Evolutionary conservation across 2,888 invertebrate species (phyloP).

Genomic region (Tupiocoris notatus): DNA sequence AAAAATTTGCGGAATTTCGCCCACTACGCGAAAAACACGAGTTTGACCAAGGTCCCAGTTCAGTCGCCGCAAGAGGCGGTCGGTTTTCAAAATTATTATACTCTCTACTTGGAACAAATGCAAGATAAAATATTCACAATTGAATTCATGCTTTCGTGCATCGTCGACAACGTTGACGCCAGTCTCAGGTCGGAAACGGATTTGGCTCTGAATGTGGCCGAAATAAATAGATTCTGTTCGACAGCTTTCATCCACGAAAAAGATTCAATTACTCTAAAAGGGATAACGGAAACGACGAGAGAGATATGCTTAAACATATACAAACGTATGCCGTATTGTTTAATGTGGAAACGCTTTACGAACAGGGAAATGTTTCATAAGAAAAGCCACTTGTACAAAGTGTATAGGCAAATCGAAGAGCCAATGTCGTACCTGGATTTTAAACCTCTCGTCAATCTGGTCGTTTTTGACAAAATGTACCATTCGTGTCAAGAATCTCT

Average conservation of each 20-base stretch:
- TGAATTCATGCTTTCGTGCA: constrained; percentile 13
- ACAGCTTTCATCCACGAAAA: not conserved
- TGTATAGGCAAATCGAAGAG: not conserved
- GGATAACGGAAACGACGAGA: not conserved
- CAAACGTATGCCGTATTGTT: constrained; percentile 12
- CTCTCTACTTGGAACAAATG: not conserved
- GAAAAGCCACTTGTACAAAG: constrained; percentile 16
- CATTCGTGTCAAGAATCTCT: constrained; percentile 5
- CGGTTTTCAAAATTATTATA: not conserved
- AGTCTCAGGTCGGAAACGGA: not conserved
- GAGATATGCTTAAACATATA: constrained; percentile 9
- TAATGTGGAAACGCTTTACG: not conserved
- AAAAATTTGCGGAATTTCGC: constrained; percentile 8
- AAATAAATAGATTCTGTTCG: not conserved
- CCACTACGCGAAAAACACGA: constrained; percentile 1
- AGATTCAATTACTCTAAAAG: not conserved
- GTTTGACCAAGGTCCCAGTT: not conserved
- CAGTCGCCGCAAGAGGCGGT: not conserved
- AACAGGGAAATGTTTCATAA: not conserved
- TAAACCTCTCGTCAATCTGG: not conserved
- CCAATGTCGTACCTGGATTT: not conserved
- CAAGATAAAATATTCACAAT: not conserved
- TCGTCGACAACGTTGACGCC: constrained; percentile 9
- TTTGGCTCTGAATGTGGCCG: not conserved
- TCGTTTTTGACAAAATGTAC: constrained; percentile 26